These are phyloP conservation scores for Nasua narica DNA, from an alignment of 2,797 vertebrate species.

Conservation along the genomic window DNA sequence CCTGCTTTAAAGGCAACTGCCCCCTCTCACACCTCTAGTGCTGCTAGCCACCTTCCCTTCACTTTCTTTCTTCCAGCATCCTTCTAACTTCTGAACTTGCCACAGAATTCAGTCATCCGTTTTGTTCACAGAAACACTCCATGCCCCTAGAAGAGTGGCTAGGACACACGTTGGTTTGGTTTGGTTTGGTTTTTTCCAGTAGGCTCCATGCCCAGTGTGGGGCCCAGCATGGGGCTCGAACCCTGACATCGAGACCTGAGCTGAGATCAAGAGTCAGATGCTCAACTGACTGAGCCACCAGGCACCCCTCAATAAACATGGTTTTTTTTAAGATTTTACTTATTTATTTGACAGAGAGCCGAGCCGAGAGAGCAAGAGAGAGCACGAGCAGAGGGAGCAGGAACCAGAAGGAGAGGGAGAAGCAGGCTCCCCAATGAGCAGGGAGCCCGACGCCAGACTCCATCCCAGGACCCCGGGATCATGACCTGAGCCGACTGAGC, in stretches of 20 bases:
- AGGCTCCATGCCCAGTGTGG: not conserved
- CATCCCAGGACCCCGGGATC: no score
- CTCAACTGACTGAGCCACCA: not conserved
- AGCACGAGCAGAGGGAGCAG: no score
- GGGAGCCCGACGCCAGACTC: no score
- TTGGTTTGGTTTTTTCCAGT: not conserved
- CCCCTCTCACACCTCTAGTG: not conserved
- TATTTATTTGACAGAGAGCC: no score
- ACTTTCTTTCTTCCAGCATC: not conserved
- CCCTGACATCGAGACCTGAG: not conserved
- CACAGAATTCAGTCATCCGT: not conserved
- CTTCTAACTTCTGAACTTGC: not conserved
- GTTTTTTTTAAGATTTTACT: no score
- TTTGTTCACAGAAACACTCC: not conserved
- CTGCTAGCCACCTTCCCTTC: not conserved
- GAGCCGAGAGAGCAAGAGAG: no score
- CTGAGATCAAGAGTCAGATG: no score
- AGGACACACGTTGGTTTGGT: not conserved
- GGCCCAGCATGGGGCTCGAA: not conserved
- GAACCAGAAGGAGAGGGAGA: no score
- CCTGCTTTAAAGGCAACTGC: not conserved
- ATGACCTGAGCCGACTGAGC: not conserved
- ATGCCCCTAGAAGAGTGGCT: not conserved
- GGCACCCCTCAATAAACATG: not conserved
- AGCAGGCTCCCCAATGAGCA: no score